phyloP scores from a whole-genome alignment of 1,140 invertebrate genomes.

The Agraylea sexmaculata region DNA sequence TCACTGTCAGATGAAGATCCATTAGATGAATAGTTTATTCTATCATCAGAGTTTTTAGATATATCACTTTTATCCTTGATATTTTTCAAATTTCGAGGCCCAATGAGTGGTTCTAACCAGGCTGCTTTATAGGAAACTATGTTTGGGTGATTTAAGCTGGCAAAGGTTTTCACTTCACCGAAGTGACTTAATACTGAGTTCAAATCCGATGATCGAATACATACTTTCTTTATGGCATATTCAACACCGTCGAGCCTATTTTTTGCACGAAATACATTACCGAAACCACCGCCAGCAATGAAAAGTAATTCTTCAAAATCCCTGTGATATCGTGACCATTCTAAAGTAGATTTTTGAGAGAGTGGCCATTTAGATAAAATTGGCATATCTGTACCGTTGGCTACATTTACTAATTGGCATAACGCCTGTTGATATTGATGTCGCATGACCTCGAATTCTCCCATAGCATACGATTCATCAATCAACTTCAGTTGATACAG shows the following conservation, averaged over 20 bases:
- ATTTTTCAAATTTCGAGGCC: slow-evolving; percentile 27
- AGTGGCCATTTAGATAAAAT: slow-evolving; percentile 33
- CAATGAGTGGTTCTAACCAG: slow-evolving; percentile 58
- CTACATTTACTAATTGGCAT: slow-evolving; percentile 44
- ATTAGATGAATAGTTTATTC: slow-evolving; percentile 1
- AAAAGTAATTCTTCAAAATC: slow-evolving; percentile 63
- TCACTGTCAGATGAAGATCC: background rate
- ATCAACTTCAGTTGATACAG: slow-evolving; percentile 52
- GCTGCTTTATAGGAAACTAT: slow-evolving; percentile 76
- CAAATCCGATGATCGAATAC: slow-evolving; percentile 47
- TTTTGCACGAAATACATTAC: slow-evolving; percentile 43
- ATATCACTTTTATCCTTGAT: no score
- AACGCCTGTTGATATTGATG: slow-evolving; percentile 50
- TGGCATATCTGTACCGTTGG: slow-evolving; percentile 39
- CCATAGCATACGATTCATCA: slow-evolving; percentile 50
- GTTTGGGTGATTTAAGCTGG: slow-evolving; percentile 65
- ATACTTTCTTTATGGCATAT: slow-evolving; percentile 76
- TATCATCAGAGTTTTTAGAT: slow-evolving; percentile 2
- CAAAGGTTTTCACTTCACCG: slow-evolving; percentile 67
- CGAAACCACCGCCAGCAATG: slow-evolving; percentile 68
- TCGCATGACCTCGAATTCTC: slow-evolving; percentile 52
- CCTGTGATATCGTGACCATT: slow-evolving; percentile 55
- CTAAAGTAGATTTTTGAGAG: slow-evolving; percentile 28
- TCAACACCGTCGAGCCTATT: slow-evolving; percentile 61
- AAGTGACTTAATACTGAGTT: slow-evolving; percentile 49